Percentiles rank a stretch among this genome's conserved stretches.
These are phyloP conservation scores for Syngnathus acus DNA, from an alignment of 2,797 vertebrate genomes.

Conservation along the genomic window DNA sequence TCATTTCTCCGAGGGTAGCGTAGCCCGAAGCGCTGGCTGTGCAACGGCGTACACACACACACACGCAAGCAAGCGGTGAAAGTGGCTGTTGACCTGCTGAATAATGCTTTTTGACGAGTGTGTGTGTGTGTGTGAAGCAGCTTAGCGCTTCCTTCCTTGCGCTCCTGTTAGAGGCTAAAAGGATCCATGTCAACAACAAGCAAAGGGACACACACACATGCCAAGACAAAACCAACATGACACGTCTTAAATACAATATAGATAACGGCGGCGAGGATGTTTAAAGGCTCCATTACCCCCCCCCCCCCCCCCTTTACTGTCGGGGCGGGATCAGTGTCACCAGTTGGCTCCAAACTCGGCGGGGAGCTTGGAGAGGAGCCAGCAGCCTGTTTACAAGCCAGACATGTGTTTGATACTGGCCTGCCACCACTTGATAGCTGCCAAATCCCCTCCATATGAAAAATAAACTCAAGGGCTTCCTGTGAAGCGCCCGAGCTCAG, in stretches of 20 bases:
- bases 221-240: constrained; percentile 42
- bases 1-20: constrained; percentile 69
- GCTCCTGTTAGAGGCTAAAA: constrained; percentile 69
- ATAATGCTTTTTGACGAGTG: constrained; percentile 58
- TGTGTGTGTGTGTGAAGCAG: constrained; percentile 32
- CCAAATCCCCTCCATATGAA: constrained; percentile 60
- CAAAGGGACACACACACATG: constrained; percentile 57
- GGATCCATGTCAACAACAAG: constrained; percentile 71
- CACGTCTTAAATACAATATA: constrained; percentile 70
- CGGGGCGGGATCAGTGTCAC: constrained; percentile 67
- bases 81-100: constrained; percentile 66
- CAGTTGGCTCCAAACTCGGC: constrained; percentile 24
- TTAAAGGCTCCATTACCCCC: constrained; percentile 72
- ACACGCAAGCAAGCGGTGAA: constrained; percentile 25
- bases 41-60: constrained; percentile 14
- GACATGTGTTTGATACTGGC: constrained; percentile 54
- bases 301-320: constrained; percentile 47
- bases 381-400: constrained; percentile 68
- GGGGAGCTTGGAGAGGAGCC: constrained; percentile 62
- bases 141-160: constrained; percentile 60
- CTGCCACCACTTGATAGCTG: constrained; percentile 55
- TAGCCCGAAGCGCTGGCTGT: constrained; percentile 59
- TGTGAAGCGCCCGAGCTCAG: constrained; percentile 44
- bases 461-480: constrained; percentile 51
- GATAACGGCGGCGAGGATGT: constrained; percentile 65